phyloP scores from a whole-genome alignment of 2,888 invertebrate genomes.

The Oligia strigilis region DNA sequence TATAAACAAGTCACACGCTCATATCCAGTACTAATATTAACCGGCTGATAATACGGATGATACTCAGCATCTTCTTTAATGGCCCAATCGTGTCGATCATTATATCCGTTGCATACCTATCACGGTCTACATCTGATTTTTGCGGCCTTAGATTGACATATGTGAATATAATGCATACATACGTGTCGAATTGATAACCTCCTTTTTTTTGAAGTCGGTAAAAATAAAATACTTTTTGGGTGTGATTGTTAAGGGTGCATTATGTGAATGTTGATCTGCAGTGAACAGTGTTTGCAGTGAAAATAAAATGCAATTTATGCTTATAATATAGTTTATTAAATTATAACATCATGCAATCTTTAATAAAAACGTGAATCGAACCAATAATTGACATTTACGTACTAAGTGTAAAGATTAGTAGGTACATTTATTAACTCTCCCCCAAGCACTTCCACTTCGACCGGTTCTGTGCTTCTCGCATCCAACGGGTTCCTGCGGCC shows the following conservation, averaged over 20 bases:
- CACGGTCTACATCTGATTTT: neutral
- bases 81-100: neutral
- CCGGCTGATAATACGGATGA: neutral
- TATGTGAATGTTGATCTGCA: neutral
- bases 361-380: neutral
- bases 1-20: neutral
- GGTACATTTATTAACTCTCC: neutral
- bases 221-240: neutral
- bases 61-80: neutral
- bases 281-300: neutral
- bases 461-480: no score
- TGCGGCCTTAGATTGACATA: no score
- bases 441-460: no score
- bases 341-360: constrained; percentile 13
- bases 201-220: neutral
- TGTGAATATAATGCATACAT: no score
- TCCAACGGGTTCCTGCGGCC: no score
- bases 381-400: constrained; percentile 7
- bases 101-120: neutral
- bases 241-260: neutral
- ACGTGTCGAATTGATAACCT: no score
- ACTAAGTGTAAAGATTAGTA: neutral
- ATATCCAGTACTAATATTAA: neutral
- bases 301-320: constrained; percentile 41
- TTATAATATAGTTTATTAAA: constrained; percentile 41